Base-by-base conservation (phyloP, 2,888 invertebrate genomes). In the Cephus pulcher region DNA sequence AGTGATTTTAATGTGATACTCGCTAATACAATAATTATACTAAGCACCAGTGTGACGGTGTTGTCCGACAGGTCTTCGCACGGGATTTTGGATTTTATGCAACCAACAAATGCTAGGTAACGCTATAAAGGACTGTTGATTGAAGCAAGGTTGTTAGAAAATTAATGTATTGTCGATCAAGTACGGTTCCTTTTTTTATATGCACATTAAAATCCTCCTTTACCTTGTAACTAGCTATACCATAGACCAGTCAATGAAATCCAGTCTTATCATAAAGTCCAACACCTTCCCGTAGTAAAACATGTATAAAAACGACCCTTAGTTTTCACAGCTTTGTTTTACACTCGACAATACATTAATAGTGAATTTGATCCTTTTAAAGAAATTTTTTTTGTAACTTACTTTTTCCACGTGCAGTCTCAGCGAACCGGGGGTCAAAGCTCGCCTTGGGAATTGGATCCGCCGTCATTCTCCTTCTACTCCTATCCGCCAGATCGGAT, bases 401-500 rank as follows among this genome's bases (percentile, higher is more conserved):
- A 71, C 32, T 71, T 71, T 32, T 76, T 34, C 76, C 78, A 23
- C 76, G 32, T 35, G 30, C 76, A 76, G 70, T 76, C 79, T 78
- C 85, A 85, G 80, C 84, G 88, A 76, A 83, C 87, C 76, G 88
- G 89, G 76, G 88, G 88, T 76, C 89, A 89, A 78, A 88, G 83
- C 82, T 90, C 90, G 77, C 88, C 90, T 33, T 91, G 91, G 91
- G 91, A 90, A 82, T 79, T 88, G 81, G 90, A 89, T 73, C 85
- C 89, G 75, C 85, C 88, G 75, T 82, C 87, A 34, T 89, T 88
- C 78, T 84, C 88, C 2, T 90, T 86, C 82, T 87, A 86, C 82
- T 84, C 89, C 69, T 91, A 89, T 83, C 85, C 89, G 12, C 80
- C 89, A 56, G 90, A 89, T 34, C 76, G 86, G 4, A 80, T 88